Percentiles rank a stretch among this genome's conserved stretches.
Conservation (phyloP, 2,888 invertebrate genomes). For the Vanessa cardui region DNA sequence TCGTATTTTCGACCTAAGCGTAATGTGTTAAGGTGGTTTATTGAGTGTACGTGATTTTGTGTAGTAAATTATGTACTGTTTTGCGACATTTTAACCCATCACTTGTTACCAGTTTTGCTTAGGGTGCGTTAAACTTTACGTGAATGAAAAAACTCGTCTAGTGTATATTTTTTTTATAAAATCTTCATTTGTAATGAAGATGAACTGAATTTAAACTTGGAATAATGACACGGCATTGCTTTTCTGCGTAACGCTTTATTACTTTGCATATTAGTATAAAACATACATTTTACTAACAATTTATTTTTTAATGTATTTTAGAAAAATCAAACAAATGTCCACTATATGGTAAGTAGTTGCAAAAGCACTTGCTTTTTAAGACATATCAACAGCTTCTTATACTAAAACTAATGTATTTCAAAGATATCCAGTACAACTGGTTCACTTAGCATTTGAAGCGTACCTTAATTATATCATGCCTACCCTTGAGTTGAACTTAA, state of each 20-base stretch:
- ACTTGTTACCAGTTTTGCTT: slow-evolving; percentile 54
- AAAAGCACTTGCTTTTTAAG: no score
- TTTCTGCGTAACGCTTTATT: background rate
- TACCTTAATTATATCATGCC: no score
- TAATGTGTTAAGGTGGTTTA: slow-evolving; percentile 17
- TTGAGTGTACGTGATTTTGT: slow-evolving; percentile 21
- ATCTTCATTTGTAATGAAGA: slow-evolving; percentile 29
- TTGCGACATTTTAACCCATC: slow-evolving; percentile 51
- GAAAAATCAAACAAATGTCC: no score
- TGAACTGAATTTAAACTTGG: slow-evolving; percentile 24
- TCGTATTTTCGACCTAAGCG: slow-evolving; percentile 28
- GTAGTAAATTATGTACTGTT: slow-evolving; percentile 53
- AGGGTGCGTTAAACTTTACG: slow-evolving; percentile 54
- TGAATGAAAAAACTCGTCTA: slow-evolving; percentile 38
- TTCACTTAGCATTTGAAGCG: no score
- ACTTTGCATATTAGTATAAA: background rate
- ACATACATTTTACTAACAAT: background rate
- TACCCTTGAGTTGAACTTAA: no score
- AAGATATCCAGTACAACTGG: no score
- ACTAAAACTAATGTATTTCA: no score
- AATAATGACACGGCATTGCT: background rate
- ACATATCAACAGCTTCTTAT: no score
- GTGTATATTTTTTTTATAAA: slow-evolving; percentile 33
- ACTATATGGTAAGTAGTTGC: no score
- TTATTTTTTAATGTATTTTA: background rate